Base-by-base conservation (phyloP, 1,140 invertebrate species). In the Hypsibius dujardini region DNA sequence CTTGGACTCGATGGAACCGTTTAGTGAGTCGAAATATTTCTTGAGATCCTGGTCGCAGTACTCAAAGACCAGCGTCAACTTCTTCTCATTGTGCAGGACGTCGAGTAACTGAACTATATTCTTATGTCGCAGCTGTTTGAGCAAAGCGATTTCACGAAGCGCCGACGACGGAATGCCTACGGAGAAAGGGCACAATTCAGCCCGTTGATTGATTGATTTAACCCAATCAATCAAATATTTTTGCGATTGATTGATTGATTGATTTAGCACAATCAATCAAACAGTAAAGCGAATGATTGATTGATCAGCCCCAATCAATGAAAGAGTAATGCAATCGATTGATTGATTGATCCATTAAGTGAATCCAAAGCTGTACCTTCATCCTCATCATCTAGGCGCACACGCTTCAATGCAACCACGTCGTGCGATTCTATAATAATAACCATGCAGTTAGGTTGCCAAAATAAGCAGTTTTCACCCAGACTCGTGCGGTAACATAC, bases 1-100 rank as follows among this genome's bases (percentile, higher is more conserved):
- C 78, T 95, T 91, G 71, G 90, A 84, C 82, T 97, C 93, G 76
- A 99, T 98, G 82, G 98, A 93, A 59, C 95, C 95, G 83, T 97
- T 97, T 46, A 96, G 84, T 78, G 92, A 95, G 79, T 99, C 96
- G 81, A 99, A 99, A 79, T 98, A 99, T 78, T 99, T 99, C 79
- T 98, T 98, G 47, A 99, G 83, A 83, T 99, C 96, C 81, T 98
- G 94, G 81, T 99, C 95, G 79, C 95, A 99, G 79, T 98, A 95
- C 81, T 99, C 96, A 82, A 98, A 98, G 1, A 99, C 95, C 70
- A 99, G 80, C 15, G 93, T 98, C 40, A 99, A 83, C 80, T 98
- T 98, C 79, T 95, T 95, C 76, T 98, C 95, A 78, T 92, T 95
- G 77, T 98, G 95, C 47, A 98, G 82, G 2, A 98, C 95, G 83